Base-by-base conservation (phyloP, 2,113 vertebrate species). In the Lasiurus cinereus region DNA sequence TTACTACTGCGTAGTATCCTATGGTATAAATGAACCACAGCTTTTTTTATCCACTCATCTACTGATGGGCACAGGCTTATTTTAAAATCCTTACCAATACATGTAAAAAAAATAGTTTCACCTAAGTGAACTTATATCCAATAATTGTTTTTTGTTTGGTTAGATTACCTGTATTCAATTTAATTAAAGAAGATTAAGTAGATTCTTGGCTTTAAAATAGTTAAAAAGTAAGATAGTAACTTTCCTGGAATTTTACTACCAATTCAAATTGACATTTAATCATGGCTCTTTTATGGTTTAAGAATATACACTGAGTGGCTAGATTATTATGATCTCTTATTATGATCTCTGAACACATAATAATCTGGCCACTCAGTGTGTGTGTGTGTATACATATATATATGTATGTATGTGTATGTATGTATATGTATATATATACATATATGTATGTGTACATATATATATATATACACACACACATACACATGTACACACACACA, bases 241-340 rank as follows among this genome's bases (percentile, higher is more conserved):
- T 89, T 66, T 74, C 13, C 8, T 72, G 12, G 14, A 50, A 80
- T 8, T 48, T 14, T 52, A 50, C 16, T 19, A 86, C 8, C 8
- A 66, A 15, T 88, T 18, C 22, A 92, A 94, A 50, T n/a, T 83
- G 1, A 1, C 77, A 90, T 77, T 85, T 89, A 76, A 74, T 79
- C 77, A 62, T 39, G 11, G 18, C 1, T 62, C 8, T 33, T 67
- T 76, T 56, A 59, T 85, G 12, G 22, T 67, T 36, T 77, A 12
- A 82, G 16, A 89, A 46, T 67, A 64, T 52, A 50, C 48, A 50
- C 48, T 50, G 48, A 50, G 48, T 50, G 48, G 48, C 48, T 10
- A 50, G 48, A 50, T 50, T 50, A 50, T 50, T 50, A 50, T 50
- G 48, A 50, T 50, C 48, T 50, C 48, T 50, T 50, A 50, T 50